Conservation (phyloP, 2,797 vertebrate genomes). For the Lithobates sylvaticus region DNA sequence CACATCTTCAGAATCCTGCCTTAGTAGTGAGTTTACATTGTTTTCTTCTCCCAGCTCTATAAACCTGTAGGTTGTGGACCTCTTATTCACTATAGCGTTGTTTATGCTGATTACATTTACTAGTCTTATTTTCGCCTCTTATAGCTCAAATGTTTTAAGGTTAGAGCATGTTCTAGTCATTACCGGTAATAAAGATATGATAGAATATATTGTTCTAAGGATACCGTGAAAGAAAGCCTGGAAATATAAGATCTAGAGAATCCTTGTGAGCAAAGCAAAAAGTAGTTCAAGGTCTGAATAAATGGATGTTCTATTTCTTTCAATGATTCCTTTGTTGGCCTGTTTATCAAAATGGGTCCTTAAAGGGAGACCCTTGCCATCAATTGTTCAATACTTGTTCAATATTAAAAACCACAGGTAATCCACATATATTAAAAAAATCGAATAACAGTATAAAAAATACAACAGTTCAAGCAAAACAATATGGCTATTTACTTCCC, state of each 20-base stretch:
- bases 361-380: no score
- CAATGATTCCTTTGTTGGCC: no score
- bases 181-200: background rate
- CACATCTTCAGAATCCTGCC: background rate
- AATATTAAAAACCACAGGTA: no score
- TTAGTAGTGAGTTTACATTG: background rate
- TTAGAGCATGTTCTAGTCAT: background rate
- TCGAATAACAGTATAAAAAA: no score
- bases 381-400: no score
- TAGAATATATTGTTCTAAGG: background rate
- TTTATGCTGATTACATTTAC: background rate
- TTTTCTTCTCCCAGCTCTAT: background rate
- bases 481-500: no score
- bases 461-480: no score
- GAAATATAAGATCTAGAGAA: background rate
- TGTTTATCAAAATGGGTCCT: no score
- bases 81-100: background rate
- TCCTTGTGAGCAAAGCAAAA: background rate
- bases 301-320: background rate
- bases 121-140: background rate
- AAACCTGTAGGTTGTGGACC: background rate
- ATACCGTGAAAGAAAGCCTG: background rate
- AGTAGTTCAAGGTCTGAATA: constrained; percentile 14
- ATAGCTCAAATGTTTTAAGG: constrained; percentile 11
- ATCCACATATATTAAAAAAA: no score